These are phyloP conservation scores for Synanthedon vespiformis DNA, from an alignment of 2,888 invertebrate species.

Conservation along the genomic window DNA sequence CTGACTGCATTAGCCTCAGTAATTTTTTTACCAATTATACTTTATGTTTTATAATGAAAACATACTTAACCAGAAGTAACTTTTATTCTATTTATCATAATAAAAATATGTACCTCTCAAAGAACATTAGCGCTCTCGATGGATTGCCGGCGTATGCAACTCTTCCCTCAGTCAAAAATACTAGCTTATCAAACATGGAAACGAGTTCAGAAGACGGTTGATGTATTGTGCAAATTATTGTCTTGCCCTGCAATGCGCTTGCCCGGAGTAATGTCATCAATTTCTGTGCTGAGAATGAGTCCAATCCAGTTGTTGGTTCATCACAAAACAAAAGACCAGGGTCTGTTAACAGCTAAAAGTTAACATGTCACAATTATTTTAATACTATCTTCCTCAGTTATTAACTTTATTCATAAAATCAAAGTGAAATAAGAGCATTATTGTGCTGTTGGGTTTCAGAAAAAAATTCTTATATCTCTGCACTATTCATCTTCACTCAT, in stretches of 20 bases:
- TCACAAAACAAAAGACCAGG: slow-evolving; percentile 94
- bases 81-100: neutral
- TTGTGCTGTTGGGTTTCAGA: no score
- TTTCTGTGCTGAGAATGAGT: slow-evolving; percentile 92
- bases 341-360: slow-evolving; percentile 80
- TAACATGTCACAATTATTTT: no score
- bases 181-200: slow-evolving; percentile 80
- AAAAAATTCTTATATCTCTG: no score
- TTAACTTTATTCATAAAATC: no score
- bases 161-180: slow-evolving; percentile 88
- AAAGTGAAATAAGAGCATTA: no score
- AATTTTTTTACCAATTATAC: no score
- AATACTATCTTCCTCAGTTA: no score
- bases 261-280: slow-evolving; percentile 78
- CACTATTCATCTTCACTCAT: no score
- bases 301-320: slow-evolving; percentile 94
- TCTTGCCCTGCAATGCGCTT: slow-evolving; percentile 82
- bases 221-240: slow-evolving; percentile 93
- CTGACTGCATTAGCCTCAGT: no score
- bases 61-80: neutral
- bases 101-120: slow-evolving; percentile 69
- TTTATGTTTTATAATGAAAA: no score
- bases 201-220: slow-evolving; percentile 92
- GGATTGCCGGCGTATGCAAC: slow-evolving; percentile 86
- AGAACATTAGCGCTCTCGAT: slow-evolving; percentile 43